phyloP scores from a whole-genome alignment of 2,888 invertebrate species.

The Microdon myrmicae region DNA sequence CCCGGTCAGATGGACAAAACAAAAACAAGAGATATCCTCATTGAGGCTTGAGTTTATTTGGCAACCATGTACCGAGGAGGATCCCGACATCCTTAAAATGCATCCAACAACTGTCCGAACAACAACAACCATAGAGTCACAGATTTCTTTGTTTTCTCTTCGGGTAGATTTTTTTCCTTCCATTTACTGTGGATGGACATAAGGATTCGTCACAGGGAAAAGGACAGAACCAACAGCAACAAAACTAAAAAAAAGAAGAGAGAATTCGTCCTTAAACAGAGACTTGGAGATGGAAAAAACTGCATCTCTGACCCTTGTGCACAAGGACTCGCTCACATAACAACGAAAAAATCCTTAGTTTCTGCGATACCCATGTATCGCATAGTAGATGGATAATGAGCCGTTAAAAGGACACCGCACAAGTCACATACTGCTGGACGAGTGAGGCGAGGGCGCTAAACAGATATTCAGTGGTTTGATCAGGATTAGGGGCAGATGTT shows the following conservation, averaged over 20 bases:
- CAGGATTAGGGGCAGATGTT: slow-evolving; percentile 37
- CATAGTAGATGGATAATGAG: slow-evolving; percentile 33
- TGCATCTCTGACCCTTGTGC: slow-evolving; percentile 34
- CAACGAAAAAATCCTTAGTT: slow-evolving; percentile 1
- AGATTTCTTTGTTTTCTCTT: slow-evolving; percentile 9
- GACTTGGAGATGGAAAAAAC: slow-evolving; percentile 8
- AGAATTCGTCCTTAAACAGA: no score
- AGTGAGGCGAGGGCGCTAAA: slow-evolving; percentile 33
- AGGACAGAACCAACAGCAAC: slow-evolving; percentile 5
- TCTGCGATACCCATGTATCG: slow-evolving; percentile 17
- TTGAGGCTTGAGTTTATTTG: neutral
- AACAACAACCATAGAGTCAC: slow-evolving; percentile 1
- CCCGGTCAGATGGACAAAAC: slow-evolving; percentile 37
- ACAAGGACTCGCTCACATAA: neutral
- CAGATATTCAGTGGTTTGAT: slow-evolving; percentile 16
- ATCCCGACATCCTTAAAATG: slow-evolving; percentile 10
- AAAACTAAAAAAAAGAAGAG: no score
- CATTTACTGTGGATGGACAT: slow-evolving; percentile 15
- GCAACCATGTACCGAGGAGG: slow-evolving; percentile 8
- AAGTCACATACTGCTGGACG: slow-evolving; percentile 11
- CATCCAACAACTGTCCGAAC: neutral
- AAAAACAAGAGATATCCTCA: neutral
- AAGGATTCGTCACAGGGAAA: no score
- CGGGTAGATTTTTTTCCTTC: neutral
- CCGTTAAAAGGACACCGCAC: slow-evolving; percentile 33